phyloP scores from a whole-genome alignment of 2,888 invertebrate genomes.

The Pherbina coryleti region DNA sequence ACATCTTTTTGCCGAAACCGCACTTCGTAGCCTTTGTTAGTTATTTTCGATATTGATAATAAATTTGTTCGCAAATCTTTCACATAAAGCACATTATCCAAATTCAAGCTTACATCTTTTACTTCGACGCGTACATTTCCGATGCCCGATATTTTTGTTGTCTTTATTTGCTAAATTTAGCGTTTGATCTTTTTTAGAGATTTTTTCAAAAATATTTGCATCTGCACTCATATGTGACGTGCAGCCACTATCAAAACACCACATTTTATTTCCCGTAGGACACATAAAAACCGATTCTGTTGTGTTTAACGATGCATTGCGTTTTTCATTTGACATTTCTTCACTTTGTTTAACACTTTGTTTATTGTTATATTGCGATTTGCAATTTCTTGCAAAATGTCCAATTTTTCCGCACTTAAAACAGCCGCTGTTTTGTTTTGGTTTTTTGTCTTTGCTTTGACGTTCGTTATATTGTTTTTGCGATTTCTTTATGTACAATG shows the following conservation, averaged over 20 bases:
- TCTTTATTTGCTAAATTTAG: slow-evolving; percentile 43
- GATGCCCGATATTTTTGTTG: slow-evolving; percentile 39
- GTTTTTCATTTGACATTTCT: background rate
- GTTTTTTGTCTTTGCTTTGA: slow-evolving; percentile 2
- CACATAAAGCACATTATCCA: slow-evolving; percentile 44
- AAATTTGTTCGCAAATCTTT: slow-evolving; percentile 44
- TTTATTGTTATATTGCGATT: background rate
- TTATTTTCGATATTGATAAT: slow-evolving; percentile 46
- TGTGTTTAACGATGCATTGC: background rate
- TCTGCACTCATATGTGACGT: slow-evolving; percentile 24
- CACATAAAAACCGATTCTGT: slow-evolving; percentile 7
- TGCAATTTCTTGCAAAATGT: slow-evolving; percentile 31
- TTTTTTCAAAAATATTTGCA: background rate
- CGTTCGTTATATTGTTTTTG: background rate
- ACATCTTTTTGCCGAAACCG: slow-evolving; percentile 37
- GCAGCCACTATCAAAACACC: slow-evolving; percentile 26
- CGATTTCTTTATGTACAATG: slow-evolving; percentile 34
- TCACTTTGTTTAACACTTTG: slow-evolving; percentile 17
- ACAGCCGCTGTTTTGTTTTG: slow-evolving; percentile 18
- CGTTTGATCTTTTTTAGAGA: slow-evolving; percentile 23
- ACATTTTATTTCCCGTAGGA: background rate
- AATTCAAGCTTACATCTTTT: slow-evolving; percentile 30
- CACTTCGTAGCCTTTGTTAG: slow-evolving; percentile 43
- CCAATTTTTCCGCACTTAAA: slow-evolving; percentile 38
- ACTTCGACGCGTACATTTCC: slow-evolving; percentile 40